A percentile compares a stretch with the other conserved stretches of the same genome.
Evolutionary conservation across 1,140 invertebrate genomes (phyloP).

Genomic region (Heliconius hewitsoni): DNA sequence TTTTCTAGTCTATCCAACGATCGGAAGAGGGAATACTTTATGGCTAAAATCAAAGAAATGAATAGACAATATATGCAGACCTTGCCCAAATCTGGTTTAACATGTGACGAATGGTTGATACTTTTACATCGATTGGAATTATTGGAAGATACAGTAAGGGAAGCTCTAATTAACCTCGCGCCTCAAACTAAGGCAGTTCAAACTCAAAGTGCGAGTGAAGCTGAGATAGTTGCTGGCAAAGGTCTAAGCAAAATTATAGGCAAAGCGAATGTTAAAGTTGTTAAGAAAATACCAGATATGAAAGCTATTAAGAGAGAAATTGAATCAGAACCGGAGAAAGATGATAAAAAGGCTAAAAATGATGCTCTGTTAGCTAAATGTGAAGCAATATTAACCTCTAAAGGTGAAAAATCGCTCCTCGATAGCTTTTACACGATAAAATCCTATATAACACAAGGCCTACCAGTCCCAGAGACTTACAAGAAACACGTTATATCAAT

Average conservation of each 20-base stretch:
- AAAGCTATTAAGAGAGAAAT: constrained; percentile 51
- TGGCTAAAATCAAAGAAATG: constrained; percentile 62
- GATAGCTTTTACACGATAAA: constrained; percentile 73
- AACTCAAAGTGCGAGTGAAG: constrained; percentile 64
- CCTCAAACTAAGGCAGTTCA: constrained; percentile 48
- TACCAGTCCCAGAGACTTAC: constrained; percentile 67
- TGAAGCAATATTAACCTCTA: constrained; percentile 64
- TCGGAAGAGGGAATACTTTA: constrained; percentile 66
- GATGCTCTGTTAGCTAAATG: constrained; percentile 64
- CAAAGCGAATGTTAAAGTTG: constrained; percentile 56
- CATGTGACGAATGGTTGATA: constrained; percentile 72
- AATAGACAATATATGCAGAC: constrained; percentile 70
- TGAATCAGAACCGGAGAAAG: constrained; percentile 47
- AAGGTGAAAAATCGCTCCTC: constrained; percentile 66
- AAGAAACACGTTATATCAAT: constrained; percentile 71
- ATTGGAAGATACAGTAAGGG: constrained; percentile 66
- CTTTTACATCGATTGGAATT: constrained; percentile 72
- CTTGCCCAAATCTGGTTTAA: constrained; percentile 64
- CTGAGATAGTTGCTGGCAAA: constrained; percentile 73
- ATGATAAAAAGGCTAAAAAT: constrained; percentile 56
- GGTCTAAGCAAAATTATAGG: constrained; percentile 76
- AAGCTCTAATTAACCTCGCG: constrained; percentile 53
- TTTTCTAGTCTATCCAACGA: constrained; percentile 53
- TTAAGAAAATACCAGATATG: constrained; percentile 54
- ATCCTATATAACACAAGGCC: constrained; percentile 65